These are phyloP conservation scores for Drepana arcuata DNA, from an alignment of 1,140 invertebrate species.

Conservation along the genomic window DNA sequence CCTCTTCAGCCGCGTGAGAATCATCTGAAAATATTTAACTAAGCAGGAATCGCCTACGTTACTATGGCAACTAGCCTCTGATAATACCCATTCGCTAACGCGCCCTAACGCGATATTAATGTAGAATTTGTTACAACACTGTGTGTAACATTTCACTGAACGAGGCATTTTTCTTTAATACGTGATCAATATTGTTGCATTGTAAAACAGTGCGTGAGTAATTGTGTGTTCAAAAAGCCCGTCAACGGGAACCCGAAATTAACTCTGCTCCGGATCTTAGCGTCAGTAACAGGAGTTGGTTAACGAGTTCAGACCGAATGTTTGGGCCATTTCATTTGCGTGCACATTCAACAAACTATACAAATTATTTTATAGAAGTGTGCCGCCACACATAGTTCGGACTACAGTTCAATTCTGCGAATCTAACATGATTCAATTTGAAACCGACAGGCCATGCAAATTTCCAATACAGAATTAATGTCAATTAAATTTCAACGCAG, in stretches of 20 bases:
- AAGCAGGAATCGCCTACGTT: conserved; percentile 25
- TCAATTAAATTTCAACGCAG: too few species aligned
- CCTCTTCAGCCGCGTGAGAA: conserved; percentile 46
- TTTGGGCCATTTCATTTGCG: conserved; percentile 43
- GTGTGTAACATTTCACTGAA: too few species aligned
- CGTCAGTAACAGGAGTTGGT: conserved; percentile 19
- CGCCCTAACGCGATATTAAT: too few species aligned
- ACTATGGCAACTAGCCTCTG: conserved; percentile 8
- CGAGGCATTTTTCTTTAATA: conserved; percentile 16
- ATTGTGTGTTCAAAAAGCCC: conserved; percentile 10
- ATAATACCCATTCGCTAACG: too few species aligned
- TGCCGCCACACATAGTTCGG: conserved; percentile 38
- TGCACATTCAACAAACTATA: conserved; percentile 46
- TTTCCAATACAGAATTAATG: too few species aligned
- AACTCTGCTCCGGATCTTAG: conserved; percentile 14
- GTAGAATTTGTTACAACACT: too few species aligned
- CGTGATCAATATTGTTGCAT: conserved; percentile 9
- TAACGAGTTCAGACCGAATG: conserved; percentile 41
- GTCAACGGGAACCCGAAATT: conserved; percentile 14
- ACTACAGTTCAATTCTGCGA: conserved; percentile 28
- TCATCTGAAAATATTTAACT: conserved; percentile 47
- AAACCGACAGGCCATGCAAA: conserved; percentile 18
- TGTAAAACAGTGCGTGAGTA: conserved; percentile 10
- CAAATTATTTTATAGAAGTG: conserved; percentile 43
- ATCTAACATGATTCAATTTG: conserved; percentile 25